phyloP scores from a whole-genome alignment of 2,797 vertebrate genomes.

The Morelia viridis region DNA sequence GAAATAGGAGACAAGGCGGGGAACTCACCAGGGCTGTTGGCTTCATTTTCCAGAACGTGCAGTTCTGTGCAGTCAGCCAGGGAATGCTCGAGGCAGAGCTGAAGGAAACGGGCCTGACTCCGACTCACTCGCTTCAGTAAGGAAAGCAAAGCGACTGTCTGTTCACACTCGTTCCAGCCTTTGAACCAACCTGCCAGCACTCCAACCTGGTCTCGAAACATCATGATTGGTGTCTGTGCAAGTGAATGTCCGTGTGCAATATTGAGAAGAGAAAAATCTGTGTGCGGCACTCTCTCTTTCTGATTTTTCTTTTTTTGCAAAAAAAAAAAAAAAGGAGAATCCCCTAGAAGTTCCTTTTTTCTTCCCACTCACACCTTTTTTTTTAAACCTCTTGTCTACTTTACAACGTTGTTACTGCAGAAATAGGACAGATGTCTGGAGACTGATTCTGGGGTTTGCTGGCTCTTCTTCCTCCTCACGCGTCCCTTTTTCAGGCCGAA shows the following conservation, averaged over 20 bases:
- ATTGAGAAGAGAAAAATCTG: background rate
- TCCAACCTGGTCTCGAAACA: slow-evolving; percentile 99
- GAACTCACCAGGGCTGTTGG: slow-evolving; percentile 92
- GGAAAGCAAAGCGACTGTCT: slow-evolving; percentile 97
- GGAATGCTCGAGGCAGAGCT: slow-evolving; percentile 96
- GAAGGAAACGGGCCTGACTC: slow-evolving; percentile 96
- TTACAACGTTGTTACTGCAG: background rate
- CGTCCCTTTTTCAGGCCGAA: slow-evolving; percentile 48
- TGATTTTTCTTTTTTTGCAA: background rate
- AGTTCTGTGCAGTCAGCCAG: slow-evolving; percentile 93
- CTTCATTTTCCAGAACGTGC: slow-evolving; percentile 91
- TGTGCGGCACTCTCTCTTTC: background rate
- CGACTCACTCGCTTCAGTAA: slow-evolving; percentile 92
- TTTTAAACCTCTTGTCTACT: background rate
- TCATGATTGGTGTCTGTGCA: slow-evolving; percentile 79
- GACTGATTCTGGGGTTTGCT: background rate
- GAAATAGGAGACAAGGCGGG: background rate
- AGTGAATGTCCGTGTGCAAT: slow-evolving; percentile 8
- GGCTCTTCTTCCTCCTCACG: slow-evolving; percentile 50
- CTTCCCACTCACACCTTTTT: background rate
- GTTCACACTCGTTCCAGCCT: slow-evolving; percentile 98
- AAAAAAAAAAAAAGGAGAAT: background rate
- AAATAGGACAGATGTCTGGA: slow-evolving; percentile 23
- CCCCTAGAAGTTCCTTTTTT: slow-evolving; percentile 15
- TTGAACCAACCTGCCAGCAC: slow-evolving; percentile 97